Evolutionary conservation across 2,113 vertebrate species (phyloP).

Genomic region (Eptesicus fuscus): DNA sequence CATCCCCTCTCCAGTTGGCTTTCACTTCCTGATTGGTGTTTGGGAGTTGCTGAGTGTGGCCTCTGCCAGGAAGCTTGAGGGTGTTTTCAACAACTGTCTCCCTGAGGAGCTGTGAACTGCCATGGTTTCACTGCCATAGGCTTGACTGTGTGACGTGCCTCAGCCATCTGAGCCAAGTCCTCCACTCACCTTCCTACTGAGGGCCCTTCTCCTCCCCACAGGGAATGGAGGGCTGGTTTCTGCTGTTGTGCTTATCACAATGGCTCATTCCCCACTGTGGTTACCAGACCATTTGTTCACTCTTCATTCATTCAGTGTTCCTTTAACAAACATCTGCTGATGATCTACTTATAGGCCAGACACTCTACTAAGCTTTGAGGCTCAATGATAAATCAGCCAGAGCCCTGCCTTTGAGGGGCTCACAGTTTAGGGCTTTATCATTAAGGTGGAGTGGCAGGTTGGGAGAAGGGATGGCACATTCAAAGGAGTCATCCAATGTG

Average conservation of each 20-base stretch:
- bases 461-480: background rate
- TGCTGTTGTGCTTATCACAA: background rate
- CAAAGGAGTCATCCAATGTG: background rate
- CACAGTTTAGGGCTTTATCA: background rate
- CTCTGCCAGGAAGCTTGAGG: background rate
- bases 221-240: background rate
- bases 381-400: background rate
- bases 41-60: background rate
- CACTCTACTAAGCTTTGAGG: background rate
- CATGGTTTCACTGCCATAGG: fast-evolving
- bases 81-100: background rate
- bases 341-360: background rate
- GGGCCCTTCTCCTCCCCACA: background rate
- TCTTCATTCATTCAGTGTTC: background rate
- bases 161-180: background rate
- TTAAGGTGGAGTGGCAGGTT: fast-evolving
- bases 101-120: background rate
- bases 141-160: background rate
- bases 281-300: background rate
- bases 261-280: background rate
- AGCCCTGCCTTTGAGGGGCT: fast-evolving
- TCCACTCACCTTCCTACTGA: background rate
- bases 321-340: background rate
- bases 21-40: background rate
- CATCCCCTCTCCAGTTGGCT: background rate